Percentiles rank a stretch among this genome's conserved stretches.
phyloP scores from a whole-genome alignment of 2,888 invertebrate genomes.

The Linyphia triangularis region DNA sequence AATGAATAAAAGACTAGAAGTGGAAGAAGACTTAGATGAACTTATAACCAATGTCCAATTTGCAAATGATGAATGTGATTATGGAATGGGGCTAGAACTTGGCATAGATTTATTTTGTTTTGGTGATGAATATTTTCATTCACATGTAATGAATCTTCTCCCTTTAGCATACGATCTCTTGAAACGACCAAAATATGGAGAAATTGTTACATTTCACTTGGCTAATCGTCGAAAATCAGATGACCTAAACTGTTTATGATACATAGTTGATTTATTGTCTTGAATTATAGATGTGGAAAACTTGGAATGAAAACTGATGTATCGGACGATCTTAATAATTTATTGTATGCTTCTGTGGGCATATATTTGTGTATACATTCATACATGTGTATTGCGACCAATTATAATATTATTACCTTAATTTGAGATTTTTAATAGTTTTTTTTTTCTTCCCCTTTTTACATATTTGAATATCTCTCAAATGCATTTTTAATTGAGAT shows the following conservation, averaged over 20 bases:
- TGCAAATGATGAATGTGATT: constrained; percentile 96
- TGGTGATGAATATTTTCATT: constrained; percentile 86
- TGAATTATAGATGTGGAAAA: too few species aligned
- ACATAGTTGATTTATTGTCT: too few species aligned
- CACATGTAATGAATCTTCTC: constrained; percentile 84
- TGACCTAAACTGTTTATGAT: constrained; percentile 4
- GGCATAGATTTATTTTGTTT: constrained; percentile 92
- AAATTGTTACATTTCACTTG: constrained; percentile 88
- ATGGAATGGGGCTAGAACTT: constrained; percentile 93
- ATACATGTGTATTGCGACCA: too few species aligned
- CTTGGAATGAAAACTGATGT: too few species aligned
- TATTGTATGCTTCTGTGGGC: too few species aligned
- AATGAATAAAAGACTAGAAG: constrained; percentile 83
- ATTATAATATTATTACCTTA: too few species aligned
- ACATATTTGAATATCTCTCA: too few species aligned
- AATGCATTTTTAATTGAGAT: too few species aligned
- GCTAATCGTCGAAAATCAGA: constrained; percentile 82
- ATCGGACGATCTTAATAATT: too few species aligned
- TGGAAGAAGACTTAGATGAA: constrained; percentile 87
- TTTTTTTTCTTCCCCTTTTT: too few species aligned
- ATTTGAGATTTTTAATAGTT: too few species aligned
- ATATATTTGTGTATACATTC: too few species aligned
- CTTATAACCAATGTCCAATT: constrained; percentile 90
- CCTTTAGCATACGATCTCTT: constrained; percentile 88
- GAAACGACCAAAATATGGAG: constrained; percentile 85